These are phyloP conservation scores for Bombylius major DNA, from an alignment of 2,888 invertebrate genomes.

Conservation along the genomic window DNA sequence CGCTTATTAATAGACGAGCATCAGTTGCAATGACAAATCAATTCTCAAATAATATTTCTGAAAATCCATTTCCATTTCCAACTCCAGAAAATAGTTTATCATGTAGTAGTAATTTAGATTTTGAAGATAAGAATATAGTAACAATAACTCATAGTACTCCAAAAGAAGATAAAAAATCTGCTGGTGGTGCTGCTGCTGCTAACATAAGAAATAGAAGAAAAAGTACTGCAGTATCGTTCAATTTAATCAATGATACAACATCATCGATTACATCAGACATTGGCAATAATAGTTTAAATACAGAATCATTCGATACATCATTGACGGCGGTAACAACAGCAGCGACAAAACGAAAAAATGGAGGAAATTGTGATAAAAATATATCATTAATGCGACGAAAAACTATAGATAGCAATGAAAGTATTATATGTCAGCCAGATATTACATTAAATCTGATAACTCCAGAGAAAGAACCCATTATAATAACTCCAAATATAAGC, in stretches of 20 bases:
- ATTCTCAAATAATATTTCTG: too few relatives aligned
- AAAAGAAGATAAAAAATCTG: neutral
- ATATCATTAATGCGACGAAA: neutral
- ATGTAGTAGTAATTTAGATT: neutral
- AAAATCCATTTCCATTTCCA: neutral
- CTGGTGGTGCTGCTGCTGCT: too few relatives aligned
- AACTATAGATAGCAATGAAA: neutral
- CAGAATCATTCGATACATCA: neutral
- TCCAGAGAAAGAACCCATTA: neutral
- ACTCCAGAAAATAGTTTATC: neutral
- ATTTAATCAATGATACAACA: neutral
- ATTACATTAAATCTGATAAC: neutral
- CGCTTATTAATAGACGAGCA: neutral
- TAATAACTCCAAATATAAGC: too few relatives aligned
- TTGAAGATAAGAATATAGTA: neutral
- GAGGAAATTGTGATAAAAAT: too few relatives aligned
- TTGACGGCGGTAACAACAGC: neutral
- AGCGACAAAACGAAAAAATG: too few relatives aligned
- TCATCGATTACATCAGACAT: neutral
- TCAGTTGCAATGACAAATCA: neutral
- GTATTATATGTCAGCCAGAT: neutral
- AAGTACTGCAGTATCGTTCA: too few relatives aligned
- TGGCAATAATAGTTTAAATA: neutral
- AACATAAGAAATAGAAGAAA: too few relatives aligned
- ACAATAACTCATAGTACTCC: neutral